A percentile compares a stretch with the other conserved stretches of the same genome.
Evolutionary conservation across 2,113 vertebrate species (phyloP).

Genomic region (Perccottus glenii): DNA sequence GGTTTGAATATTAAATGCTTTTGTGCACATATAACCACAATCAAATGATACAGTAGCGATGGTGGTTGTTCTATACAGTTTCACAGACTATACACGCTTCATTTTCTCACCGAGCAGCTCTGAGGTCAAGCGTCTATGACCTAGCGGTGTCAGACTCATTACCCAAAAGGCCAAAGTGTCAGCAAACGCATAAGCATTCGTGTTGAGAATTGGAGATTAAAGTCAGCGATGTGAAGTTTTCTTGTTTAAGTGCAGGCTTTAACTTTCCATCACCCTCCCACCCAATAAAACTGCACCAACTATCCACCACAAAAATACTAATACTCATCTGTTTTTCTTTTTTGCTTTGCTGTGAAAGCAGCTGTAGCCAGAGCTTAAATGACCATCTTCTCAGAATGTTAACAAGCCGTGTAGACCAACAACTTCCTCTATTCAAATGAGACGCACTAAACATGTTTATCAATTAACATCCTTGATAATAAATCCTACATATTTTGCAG

Average conservation of each 20-base stretch:
- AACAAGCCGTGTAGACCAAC: no score
- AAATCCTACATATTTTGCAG: no score
- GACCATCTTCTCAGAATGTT: no score
- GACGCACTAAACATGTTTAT: no score
- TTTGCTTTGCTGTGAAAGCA: no score
- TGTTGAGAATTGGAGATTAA: background rate
- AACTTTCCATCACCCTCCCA: no score
- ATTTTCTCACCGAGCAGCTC: background rate
- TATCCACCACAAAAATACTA: no score
- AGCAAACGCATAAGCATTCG: constrained; percentile 28
- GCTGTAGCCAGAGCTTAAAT: no score
- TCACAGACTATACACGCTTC: background rate
- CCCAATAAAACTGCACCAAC: no score
- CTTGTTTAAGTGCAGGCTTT: background rate
- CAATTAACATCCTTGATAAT: no score
- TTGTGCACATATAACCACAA: constrained; percentile 10
- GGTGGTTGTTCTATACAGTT: background rate
- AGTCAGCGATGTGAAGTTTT: background rate
- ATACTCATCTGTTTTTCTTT: no score
- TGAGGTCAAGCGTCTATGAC: constrained; percentile 44
- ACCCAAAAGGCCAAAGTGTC: constrained; percentile 15
- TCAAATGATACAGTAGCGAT: background rate
- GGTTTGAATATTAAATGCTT: background rate
- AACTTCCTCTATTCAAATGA: no score
- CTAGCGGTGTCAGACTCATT: constrained; percentile 27